Percentiles rank a stretch among this genome's conserved stretches.
Evolutionary conservation across 2,888 invertebrate species (phyloP).

Genomic region (Stenodera caucasica): DNA sequence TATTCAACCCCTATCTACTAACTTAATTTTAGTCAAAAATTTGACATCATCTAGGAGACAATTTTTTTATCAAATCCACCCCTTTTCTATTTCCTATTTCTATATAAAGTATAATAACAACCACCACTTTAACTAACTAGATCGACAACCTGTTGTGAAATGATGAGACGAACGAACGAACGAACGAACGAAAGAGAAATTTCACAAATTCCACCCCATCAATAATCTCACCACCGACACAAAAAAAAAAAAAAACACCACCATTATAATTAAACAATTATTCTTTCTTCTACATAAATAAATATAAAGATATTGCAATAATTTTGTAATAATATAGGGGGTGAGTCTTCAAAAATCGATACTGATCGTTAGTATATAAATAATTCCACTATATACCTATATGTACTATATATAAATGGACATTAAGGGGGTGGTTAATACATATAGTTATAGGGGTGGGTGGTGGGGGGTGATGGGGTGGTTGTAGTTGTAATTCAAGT

Average conservation of each 20-base stretch:
- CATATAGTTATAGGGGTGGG: too few relatives aligned
- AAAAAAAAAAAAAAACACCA: too few relatives aligned
- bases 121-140: slow-evolving; percentile 4
- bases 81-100: too few relatives aligned
- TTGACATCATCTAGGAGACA: too few relatives aligned
- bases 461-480: not conserved
- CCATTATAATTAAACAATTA: too few relatives aligned
- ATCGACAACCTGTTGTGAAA: slow-evolving; percentile 5
- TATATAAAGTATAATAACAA: too few relatives aligned
- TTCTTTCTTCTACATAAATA: too few relatives aligned
- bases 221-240: too few relatives aligned
- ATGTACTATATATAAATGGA: not conserved
- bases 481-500: not conserved
- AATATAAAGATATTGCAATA: too few relatives aligned
- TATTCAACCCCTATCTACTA: not conserved
- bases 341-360: not conserved
- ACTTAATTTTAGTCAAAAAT: slow-evolving; percentile 7
- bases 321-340: too few relatives aligned
- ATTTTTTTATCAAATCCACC: too few relatives aligned
- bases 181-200: not conserved
- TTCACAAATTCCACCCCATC: not conserved
- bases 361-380: not conserved
- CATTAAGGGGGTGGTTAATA: not conserved
- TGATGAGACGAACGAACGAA: not conserved
- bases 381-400: not conserved